Evolutionary conservation across 2,797 vertebrate genomes (phyloP), one percentile per base, ranked within the genome.

Genomic region (Tenualosa ilisha): DNA sequence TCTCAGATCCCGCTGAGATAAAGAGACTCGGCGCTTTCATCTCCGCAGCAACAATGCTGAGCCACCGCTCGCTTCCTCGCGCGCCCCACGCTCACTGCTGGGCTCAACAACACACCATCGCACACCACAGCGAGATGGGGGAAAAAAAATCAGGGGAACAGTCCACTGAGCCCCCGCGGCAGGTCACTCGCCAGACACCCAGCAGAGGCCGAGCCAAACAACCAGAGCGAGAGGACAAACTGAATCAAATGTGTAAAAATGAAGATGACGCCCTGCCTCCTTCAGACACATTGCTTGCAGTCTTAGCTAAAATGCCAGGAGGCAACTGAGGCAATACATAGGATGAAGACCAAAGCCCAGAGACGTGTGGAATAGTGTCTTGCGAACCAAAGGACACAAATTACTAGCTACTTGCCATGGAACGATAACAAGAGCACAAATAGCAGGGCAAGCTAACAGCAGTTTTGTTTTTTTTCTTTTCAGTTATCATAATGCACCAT

Each of bases 21-120:
- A 79, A 46, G 72, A 46, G 72, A 40, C 72, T 43, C 40, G 17
- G 15, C 40, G 72, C 72, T 79, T 79, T 79, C 72, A 79, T 79
- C 72, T 79, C 72, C 72, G 17, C 72, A 20, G 72, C 40, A 79
- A 79, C 72, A 79, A 79, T 46, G 72, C 72, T 6, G 40, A 79
- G 72, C 15, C 37, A 40, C 26, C 7, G 59, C 56, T n/a, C 56
- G 20, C 56, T 5, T 15, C 15, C 51, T 56, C 20, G 20, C 50
- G 8, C 50, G 50, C 50, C 7, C 50, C 8, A 51, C 50, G 50
- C 50, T 51, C 15, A 31, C 24, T 31, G 15, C 72, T 46, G 72
- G 5, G 72, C 17, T 43, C 72, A 40, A 79, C 37, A 79, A 79
- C 72, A 8, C 6, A 79, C n/a, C 72, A 79, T 46, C 37, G 46